A percentile compares a stretch with the other conserved stretches of the same genome.
These are phyloP conservation scores for Yponomeuta malinellus DNA, from an alignment of 2,888 invertebrate genomes.

Conservation along the genomic window DNA sequence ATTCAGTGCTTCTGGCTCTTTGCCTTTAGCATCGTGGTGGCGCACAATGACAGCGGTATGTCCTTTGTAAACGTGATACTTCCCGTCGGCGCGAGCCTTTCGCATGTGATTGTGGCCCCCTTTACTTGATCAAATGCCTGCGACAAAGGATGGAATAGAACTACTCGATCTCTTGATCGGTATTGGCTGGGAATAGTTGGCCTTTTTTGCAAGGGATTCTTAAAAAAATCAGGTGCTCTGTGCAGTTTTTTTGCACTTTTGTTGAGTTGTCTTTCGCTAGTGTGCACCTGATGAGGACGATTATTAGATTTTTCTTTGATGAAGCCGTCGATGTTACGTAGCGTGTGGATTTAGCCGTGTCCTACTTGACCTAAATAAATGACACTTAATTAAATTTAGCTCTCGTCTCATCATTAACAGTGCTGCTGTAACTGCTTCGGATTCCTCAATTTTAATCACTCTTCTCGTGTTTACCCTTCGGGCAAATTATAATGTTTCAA, in stretches of 20 bases:
- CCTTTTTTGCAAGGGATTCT: constrained; percentile 47
- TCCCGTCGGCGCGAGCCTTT: constrained; percentile 62
- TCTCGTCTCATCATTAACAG: constrained; percentile 31
- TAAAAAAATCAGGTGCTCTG: not conserved
- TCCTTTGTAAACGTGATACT: constrained; percentile 75
- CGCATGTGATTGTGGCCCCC: constrained; percentile 69
- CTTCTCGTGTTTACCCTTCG: constrained; percentile 40
- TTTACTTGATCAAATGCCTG: constrained; percentile 71
- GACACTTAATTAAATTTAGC: constrained; percentile 25
- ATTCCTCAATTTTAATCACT: constrained; percentile 41
- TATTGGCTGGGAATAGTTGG: constrained; percentile 40
- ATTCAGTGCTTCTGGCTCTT: constrained; percentile 43
- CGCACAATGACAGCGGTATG: constrained; percentile 64
- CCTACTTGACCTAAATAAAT: constrained; percentile 16
- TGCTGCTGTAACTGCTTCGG: constrained; percentile 33
- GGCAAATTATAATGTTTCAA: constrained; percentile 45
- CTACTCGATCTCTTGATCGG: constrained; percentile 63
- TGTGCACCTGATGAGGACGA: not conserved
- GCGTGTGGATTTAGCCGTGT: not conserved
- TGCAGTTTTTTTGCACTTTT: not conserved
- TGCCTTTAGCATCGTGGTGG: constrained; percentile 26
- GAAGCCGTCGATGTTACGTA: not conserved
- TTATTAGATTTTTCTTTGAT: not conserved
- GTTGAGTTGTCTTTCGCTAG: not conserved
- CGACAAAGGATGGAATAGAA: constrained; percentile 73